Base-by-base conservation (phyloP, 2,888 invertebrate genomes). In the Ormyrus rosae region DNA sequence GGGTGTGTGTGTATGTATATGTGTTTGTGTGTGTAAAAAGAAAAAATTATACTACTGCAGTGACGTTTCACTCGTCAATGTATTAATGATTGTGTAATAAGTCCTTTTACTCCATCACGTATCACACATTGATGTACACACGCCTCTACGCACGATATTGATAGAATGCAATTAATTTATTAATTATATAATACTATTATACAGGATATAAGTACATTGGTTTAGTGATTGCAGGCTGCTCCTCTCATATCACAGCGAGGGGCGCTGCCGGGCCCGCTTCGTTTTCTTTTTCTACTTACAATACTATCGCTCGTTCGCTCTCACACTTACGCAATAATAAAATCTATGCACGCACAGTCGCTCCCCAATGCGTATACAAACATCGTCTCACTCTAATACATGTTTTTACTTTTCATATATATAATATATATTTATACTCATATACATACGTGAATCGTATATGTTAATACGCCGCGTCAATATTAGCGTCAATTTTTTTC, bases 171-270 rank as follows among this genome's bases (percentile, higher is more conserved):
- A 87, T 87, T 85, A 85, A 86, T 86, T 79, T 86, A 86, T 87
- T 85, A 82, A 85, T 85, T 9, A 8, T 83, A 87, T 89, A 89
- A 88, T 90, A 89, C 89, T 90, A 90, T 90, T 84, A 87, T 90
- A 90, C 90, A 90, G 87, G 87, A 87, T 89, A 90, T 90, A 90
- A 90, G 90, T 90, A 90, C 90, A 90, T 90, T 90, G 90, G 90
- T 91, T 90, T 91, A 90, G 88, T 89, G 90, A 90, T 90, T 90
- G 90, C 90, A 90, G 90, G 90, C 90, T 90, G 90, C 90, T 90
- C 90, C 90, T 90, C 90, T 90, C 89, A 89, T 90, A 90, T 90
- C 90, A 90, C 90, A 90, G 89, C 89, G 90, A 90, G 90, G 90
- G 90, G 90, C 90, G 88, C 88, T 90, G 90, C 90, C 90, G 90